These are phyloP conservation scores for Lucilia sericata DNA, from an alignment of 1,140 invertebrate species.

Conservation along the genomic window DNA sequence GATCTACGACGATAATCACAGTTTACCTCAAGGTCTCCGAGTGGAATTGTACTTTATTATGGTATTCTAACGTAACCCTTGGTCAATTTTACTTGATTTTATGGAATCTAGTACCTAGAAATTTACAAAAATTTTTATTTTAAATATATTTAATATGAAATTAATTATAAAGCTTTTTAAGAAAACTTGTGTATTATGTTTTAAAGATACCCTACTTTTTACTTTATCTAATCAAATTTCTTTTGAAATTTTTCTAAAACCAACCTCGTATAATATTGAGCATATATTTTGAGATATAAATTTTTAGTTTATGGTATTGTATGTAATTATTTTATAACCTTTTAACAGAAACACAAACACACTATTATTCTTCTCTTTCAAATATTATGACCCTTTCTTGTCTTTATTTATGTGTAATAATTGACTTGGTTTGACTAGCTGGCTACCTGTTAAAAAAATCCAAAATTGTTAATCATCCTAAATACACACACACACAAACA, in stretches of 20 bases:
- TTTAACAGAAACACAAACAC: background rate
- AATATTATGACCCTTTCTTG: background rate
- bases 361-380: background rate
- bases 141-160: no score
- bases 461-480: background rate
- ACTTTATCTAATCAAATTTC: no score
- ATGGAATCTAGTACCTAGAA: no score
- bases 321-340: constrained; percentile 6
- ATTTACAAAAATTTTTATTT: no score
- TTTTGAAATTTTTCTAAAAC: background rate
- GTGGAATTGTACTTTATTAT: no score
- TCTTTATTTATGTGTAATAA: background rate
- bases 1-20: no score
- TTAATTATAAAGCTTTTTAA: no score
- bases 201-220: no score
- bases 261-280: background rate
- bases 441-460: constrained; percentile 19
- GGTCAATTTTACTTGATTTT: no score
- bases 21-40: no score
- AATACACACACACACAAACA: background rate
- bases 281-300: background rate
- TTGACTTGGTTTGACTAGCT: background rate
- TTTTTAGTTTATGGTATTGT: background rate
- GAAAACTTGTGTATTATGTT: no score
- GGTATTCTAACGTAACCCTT: no score